phyloP scores from a whole-genome alignment of 1,140 invertebrate genomes.

The Coelopa frigida region DNA sequence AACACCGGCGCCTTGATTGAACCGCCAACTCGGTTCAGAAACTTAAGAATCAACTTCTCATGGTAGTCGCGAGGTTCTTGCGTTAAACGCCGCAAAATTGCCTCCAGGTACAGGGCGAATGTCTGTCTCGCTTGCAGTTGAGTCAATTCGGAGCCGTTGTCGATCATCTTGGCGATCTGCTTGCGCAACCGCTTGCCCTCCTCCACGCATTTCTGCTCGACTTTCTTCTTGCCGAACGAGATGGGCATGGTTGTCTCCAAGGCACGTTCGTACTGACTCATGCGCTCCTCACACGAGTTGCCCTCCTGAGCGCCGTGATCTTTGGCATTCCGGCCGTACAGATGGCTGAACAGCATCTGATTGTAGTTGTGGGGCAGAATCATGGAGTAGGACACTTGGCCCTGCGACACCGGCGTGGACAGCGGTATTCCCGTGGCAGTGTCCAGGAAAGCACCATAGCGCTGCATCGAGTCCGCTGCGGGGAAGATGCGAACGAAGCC shows the following conservation, averaged over 20 bases:
- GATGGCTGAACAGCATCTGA: conserved; percentile 59
- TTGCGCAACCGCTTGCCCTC: conserved; percentile 32
- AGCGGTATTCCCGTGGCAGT: conserved; percentile 62
- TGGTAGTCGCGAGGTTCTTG: conserved; percentile 53
- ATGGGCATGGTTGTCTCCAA: conserved; percentile 28
- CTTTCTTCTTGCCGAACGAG: conserved; percentile 26
- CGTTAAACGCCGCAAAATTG: conserved; percentile 64
- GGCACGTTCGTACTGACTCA: conserved; percentile 37
- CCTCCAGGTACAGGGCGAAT: conserved; percentile 75
- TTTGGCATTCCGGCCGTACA: conserved; percentile 36
- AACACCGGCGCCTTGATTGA: conserved; percentile 70
- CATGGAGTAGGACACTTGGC: conserved; percentile 51
- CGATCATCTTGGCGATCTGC: conserved; percentile 35
- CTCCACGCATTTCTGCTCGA: conserved; percentile 31
- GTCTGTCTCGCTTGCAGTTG: conserved; percentile 65
- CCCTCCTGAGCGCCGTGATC: conserved; percentile 16
- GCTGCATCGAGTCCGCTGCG: conserved; percentile 75
- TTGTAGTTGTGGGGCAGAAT: conserved; percentile 67
- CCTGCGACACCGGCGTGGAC: conserved; percentile 53
- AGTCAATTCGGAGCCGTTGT: conserved; percentile 36
- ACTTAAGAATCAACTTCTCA: conserved; percentile 70
- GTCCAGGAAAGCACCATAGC: conserved; percentile 57
- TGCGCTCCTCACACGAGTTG: conserved; percentile 36
- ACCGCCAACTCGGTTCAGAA: conserved; percentile 71
- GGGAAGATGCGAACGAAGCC: conserved; percentile 92